Base-by-base conservation (phyloP, 2,113 vertebrate genomes). In the Myxocyprinus asiaticus region DNA sequence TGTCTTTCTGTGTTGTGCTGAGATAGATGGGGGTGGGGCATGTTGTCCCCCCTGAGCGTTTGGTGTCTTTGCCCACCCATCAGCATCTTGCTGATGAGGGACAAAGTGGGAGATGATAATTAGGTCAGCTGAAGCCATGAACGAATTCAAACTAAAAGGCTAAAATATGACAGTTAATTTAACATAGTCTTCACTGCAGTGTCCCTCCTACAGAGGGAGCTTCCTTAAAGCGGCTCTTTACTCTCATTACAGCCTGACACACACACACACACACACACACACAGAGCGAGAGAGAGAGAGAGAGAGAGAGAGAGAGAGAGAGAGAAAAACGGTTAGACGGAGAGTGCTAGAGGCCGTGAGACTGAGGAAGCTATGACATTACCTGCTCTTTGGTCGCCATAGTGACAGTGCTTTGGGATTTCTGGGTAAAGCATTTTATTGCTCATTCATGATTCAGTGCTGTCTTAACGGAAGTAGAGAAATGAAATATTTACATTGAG, bases 51-150 rank as follows among this genome's bases (percentile, higher is more conserved):
- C 90, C 83, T 88, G 89, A 93, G 94, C 90, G 88, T 90, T 94
- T 92, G 95, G 95, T 92, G 91, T 93, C 91, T 87, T 82, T 90
- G 90, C 88, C 89, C 44, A 86, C 87, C 85, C 87, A 83, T 90
- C 91, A 82, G 88, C 91, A 92, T 90, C 91, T 89, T 83, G 84
- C 81, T 88, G 91, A 95, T 94, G 94, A 94, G 94, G 94, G 91
- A 87, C 92, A 88, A 91, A 89, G 88, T 88, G 74, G 66, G 91
- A 90, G 86, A 82, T 85, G 85, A 84, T 96, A 95, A 95, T 95
- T 92, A 94, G 92, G 90, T 88, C 86, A 68, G 86, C 89, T 67
- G 74, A 53, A 86, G 85, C 88, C 80, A 85, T 87, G 15, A 59
- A 72, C 22, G 43, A 80, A 81, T 73, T 14, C 10, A 45, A 64